phyloP scores from a whole-genome alignment of 2,113 vertebrate genomes.

The Pluvianellus socialis region DNA sequence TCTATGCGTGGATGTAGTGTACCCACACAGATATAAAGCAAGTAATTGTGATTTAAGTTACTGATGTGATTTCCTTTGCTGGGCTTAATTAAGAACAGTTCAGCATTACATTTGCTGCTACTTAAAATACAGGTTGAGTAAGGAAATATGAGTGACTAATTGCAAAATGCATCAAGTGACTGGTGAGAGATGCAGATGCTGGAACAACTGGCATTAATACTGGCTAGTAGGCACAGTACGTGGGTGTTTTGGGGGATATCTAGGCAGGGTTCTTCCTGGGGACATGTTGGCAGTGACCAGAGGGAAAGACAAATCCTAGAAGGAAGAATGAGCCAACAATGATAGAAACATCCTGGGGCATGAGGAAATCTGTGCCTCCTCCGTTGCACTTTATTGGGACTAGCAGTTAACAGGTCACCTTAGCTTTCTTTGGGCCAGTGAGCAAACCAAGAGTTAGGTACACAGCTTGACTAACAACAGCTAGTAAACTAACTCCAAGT shows the following conservation, averaged over 20 bases:
- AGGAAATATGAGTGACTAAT: neutral
- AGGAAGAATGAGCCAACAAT: neutral
- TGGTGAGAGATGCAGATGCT: neutral
- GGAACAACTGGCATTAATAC: neutral
- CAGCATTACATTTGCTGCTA: accelerated
- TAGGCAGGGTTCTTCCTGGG: neutral
- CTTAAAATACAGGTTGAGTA: neutral
- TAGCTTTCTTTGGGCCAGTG: neutral
- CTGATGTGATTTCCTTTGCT: neutral
- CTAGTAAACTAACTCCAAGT: neutral
- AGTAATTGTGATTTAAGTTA: neutral
- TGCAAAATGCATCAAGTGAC: neutral
- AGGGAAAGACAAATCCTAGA: neutral
- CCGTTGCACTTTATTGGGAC: neutral
- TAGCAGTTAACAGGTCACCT: neutral
- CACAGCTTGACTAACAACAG: neutral
- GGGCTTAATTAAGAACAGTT: neutral
- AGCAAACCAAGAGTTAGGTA: neutral
- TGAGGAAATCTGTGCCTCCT: neutral
- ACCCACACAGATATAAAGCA: neutral
- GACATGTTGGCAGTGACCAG: neutral
- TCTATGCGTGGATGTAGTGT: neutral
- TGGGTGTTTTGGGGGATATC: neutral
- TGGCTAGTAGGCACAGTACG: neutral
- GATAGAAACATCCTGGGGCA: neutral